Conservation (phyloP, 2,888 invertebrate species). For the Dasypolia templi region DNA sequence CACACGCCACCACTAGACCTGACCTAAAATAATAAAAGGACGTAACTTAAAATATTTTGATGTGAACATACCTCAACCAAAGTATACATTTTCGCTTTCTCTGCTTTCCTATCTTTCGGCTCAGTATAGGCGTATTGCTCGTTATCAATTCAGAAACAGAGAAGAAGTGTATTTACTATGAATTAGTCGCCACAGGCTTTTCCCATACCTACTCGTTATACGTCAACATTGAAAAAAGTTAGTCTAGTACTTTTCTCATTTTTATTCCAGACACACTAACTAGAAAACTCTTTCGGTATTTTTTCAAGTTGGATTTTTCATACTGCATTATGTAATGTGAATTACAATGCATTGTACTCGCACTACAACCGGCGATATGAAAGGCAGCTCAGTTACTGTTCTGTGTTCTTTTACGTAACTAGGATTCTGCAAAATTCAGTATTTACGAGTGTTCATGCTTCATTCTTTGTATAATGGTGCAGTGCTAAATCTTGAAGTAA, state of each 20-base stretch:
- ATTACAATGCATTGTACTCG: constrained; percentile 38
- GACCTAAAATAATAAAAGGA: not conserved
- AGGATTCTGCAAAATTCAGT: constrained; percentile 20
- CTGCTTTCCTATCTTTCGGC: not conserved
- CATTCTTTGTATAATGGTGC: constrained; percentile 21
- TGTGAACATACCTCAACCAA: not conserved
- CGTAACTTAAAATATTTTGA: too few species aligned
- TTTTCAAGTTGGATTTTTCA: not conserved
- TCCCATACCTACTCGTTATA: not conserved
- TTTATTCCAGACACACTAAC: not conserved
- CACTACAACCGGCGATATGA: constrained; percentile 2
- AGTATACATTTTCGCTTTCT: not conserved
- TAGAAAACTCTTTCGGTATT: not conserved
- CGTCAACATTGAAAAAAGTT: not conserved
- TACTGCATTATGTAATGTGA: constrained; percentile 24
- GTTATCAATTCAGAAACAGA: not conserved
- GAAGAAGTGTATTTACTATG: too few species aligned
- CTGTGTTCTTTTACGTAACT: constrained; percentile 29
- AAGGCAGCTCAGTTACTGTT: constrained; percentile 24
- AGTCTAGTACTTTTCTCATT: too few species aligned
- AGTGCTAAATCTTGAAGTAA: constrained; percentile 39
- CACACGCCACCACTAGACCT: not conserved
- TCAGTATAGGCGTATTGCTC: not conserved
- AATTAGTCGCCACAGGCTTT: not conserved
- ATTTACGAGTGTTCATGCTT: constrained; percentile 37